Evolutionary conservation across 2,797 vertebrate species (phyloP), one percentile per base, ranked within the genome.

Genomic region (Trachurus trachurus): DNA sequence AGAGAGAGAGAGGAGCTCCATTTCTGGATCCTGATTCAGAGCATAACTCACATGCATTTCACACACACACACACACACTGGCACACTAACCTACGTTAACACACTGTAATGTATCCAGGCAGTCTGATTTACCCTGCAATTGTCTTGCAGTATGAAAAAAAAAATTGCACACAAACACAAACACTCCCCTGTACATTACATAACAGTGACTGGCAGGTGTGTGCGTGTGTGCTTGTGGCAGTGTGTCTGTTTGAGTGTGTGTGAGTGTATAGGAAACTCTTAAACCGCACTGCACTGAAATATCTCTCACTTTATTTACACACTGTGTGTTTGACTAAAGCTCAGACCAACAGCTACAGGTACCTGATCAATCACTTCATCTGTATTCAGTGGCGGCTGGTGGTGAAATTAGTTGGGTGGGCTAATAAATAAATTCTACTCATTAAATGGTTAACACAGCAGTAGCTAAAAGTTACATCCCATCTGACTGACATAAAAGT

Each of bases 1-100:
- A 26, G 26, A 26, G 26, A 26, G 26, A n/a, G 34, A 71, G 61
- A 47, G 8, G 57, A 5, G 37, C 37, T 75, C 70, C 66, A 19
- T 57, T 83, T 83, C 34, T 70, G 73, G 75, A 79, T 1, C 21
- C 52, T 76, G 66, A 70, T 65, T 80, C 76, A 63, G 47, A 81
- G 37, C 21, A 34, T 1, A 39, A 42, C 64, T 60, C 60, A 34
- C 5, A 34, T 61, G 19, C 54, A 31, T 59, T 70, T 57, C 31
- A 64, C 67, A 63, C 65, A 67, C 54, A 47, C 54, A 67, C 57
- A 63, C 74, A 42, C 60, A 67, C 58, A 59, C 71, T 16, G 50
- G 67, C 13, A 67, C 69, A 63, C 53, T 29, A 31, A 66, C 50
- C 74, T 59, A 66, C 54, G 5, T 26, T 26, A 61, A 61, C 40